These are phyloP conservation scores for Cryptus armator DNA, from an alignment of 2,888 invertebrate genomes.

Conservation along the genomic window DNA sequence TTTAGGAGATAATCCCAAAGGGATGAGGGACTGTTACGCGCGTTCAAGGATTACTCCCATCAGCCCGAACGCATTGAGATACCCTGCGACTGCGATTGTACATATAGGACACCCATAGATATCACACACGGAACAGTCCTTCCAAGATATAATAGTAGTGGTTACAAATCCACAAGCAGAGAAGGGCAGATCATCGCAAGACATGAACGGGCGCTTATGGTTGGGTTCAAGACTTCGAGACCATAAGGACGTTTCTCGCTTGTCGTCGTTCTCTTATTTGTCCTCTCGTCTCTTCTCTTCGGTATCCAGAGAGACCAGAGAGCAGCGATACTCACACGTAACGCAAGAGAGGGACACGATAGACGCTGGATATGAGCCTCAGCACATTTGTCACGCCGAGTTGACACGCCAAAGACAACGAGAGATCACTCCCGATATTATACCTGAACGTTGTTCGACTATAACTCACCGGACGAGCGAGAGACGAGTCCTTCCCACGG, in stretches of 20 bases:
- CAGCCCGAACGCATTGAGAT: conserved; percentile 60
- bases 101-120: background rate
- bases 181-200: conserved; percentile 53
- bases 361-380: conserved; percentile 59
- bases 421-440: conserved; percentile 77
- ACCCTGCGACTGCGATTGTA: conserved; percentile 10
- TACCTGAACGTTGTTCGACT: conserved; percentile 70
- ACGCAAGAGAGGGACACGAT: conserved; percentile 20
- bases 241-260: conserved; percentile 25
- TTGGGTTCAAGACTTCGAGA: conserved; percentile 53
- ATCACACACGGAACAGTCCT: conserved; percentile 9
- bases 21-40: conserved; percentile 74
- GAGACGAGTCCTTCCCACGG: conserved; percentile 54
- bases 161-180: conserved; percentile 49
- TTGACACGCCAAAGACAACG: conserved; percentile 77
- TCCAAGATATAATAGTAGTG: conserved; percentile 42
- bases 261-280: conserved; percentile 33
- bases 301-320: conserved; percentile 69
- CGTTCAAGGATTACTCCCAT: conserved; percentile 64
- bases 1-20: conserved; percentile 78
- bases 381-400: conserved; percentile 78
- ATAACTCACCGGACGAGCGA: conserved; percentile 59
- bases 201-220: conserved; percentile 62
- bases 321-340: background rate
- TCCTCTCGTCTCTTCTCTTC: conserved; percentile 1